Base-by-base conservation (phyloP, 2,888 invertebrate genomes). In the Tipula unca region DNA sequence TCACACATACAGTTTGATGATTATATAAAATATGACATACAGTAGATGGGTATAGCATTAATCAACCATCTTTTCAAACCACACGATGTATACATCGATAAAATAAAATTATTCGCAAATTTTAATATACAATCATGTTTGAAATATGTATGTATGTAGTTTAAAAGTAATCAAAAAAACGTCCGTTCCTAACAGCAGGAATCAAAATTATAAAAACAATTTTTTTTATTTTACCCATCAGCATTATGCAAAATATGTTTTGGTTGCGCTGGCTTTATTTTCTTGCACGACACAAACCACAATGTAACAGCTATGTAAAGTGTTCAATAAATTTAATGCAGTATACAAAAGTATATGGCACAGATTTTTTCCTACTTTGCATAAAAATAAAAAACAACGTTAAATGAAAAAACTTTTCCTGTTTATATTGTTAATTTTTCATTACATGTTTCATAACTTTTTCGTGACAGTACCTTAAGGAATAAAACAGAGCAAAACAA, bases 381-480 rank as follows among this genome's bases (percentile, higher is more conserved):
- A 69, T 69, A 69, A 20, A 69, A 69, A 20, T 25, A 20, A 69
- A 69, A 69, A 20, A 13, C 3, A 69, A 69, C 69, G 69, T 69
- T 69, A 69, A 69, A 69, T 69, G 69, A 25, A 69, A 69, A 69
- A 69, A 69, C 25, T 69, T 69, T 69, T 69, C 69, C 69, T 69
- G 69, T 69, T 69, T 69, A 69, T 69, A 69, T 69, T 69, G 20
- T 69, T 69, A 69, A 69, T 69, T 69, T 69, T 69, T 69, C 69
- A 69, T 69, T 69, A 69, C 69, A 25, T 69, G 69, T 69, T 69
- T 69, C 69, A 69, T 25, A 69, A 69, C 69, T 69, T 69, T 69
- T 69, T 69, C 69, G 69, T 69, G 69, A 69, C 69, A 69, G 69
- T 69, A 69, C 69, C 69, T 20, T 69, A 69, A 69, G 69, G 69